phyloP scores from a whole-genome alignment of 2,797 vertebrate species.

The Diceros bicornis region DNA sequence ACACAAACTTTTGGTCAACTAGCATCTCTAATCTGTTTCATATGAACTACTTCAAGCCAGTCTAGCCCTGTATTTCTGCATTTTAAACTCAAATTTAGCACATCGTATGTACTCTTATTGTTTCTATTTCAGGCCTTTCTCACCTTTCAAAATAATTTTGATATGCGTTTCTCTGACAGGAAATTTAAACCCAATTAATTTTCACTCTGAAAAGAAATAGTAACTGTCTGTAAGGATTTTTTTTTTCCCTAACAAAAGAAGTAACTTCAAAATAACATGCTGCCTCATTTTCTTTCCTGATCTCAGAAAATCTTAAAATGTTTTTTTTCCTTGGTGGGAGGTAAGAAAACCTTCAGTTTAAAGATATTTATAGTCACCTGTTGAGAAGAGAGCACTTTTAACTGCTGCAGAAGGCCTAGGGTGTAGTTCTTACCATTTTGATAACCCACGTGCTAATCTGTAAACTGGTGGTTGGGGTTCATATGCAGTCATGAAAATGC shows the following conservation, averaged over 20 bases:
- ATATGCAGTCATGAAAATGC: neutral
- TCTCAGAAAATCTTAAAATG: constrained; percentile 40
- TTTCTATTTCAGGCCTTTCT: constrained; percentile 45
- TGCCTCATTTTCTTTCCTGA: constrained; percentile 55
- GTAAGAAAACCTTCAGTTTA: constrained; percentile 12
- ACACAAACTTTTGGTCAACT: neutral
- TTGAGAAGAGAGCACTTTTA: neutral
- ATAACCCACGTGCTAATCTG: neutral
- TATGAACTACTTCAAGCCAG: neutral
- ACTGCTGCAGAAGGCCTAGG: neutral
- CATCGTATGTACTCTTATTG: neutral
- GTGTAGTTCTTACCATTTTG: neutral
- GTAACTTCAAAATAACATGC: constrained; percentile 10
- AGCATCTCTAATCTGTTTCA: neutral
- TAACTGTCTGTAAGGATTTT: neutral
- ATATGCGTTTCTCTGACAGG: constrained; percentile 21
- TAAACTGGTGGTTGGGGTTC: neutral
- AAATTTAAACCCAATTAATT: constrained; percentile 35
- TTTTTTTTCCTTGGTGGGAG: neutral
- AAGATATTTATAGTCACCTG: neutral
- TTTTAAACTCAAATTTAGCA: constrained; percentile 56
- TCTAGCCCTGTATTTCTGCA: neutral
- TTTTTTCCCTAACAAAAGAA: neutral
- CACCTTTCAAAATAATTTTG: constrained; percentile 53
- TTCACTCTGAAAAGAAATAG: neutral